These are phyloP conservation scores for Drosophila pallidifrons DNA, from an alignment of 1,140 invertebrate species.

Conservation along the genomic window DNA sequence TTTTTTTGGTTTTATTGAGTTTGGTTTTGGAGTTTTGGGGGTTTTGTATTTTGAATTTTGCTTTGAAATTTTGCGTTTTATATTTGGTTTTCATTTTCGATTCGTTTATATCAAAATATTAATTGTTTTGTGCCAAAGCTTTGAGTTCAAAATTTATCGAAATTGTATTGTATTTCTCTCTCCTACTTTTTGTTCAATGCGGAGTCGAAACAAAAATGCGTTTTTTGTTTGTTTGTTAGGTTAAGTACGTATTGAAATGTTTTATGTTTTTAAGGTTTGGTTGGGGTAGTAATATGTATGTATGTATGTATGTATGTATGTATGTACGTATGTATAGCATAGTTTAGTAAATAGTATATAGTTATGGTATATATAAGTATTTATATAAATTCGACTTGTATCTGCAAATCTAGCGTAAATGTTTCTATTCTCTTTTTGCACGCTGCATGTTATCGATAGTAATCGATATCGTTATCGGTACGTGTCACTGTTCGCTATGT, in stretches of 20 bases:
- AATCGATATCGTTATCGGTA: neutral
- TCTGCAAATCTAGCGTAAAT: conserved; percentile 77
- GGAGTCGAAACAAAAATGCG: conserved; percentile 15
- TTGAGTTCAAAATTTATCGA: conserved; percentile 33
- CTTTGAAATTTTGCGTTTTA: conserved; percentile 10
- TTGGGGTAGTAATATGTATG: conserved; percentile 2
- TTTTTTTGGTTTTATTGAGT: conserved; percentile 13
- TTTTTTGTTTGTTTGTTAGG: conserved; percentile 17
- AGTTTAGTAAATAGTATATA: conserved; percentile 25
- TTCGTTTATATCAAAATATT: conserved; percentile 35
- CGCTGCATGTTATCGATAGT: neutral
- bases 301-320: conserved; percentile 2
- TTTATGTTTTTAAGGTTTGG: neutral
- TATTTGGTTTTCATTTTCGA: conserved; percentile 27
- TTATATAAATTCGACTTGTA: conserved; percentile 81
- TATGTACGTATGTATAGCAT: conserved; percentile 20
- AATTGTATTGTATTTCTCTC: conserved; percentile 23
- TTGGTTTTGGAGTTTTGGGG: conserved; percentile 43
- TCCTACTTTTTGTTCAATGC: neutral
- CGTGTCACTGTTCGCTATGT: conserved; percentile 14
- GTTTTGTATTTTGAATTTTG: conserved; percentile 17
- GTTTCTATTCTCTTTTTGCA: conserved; percentile 33
- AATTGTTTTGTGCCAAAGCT: conserved; percentile 76
- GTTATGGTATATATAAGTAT: conserved; percentile 48
- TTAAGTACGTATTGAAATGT: conserved; percentile 49